A percentile compares a stretch with the other conserved stretches of the same genome.
Evolutionary conservation across 2,113 vertebrate species (phyloP).

Genomic region (Tyto alba): DNA sequence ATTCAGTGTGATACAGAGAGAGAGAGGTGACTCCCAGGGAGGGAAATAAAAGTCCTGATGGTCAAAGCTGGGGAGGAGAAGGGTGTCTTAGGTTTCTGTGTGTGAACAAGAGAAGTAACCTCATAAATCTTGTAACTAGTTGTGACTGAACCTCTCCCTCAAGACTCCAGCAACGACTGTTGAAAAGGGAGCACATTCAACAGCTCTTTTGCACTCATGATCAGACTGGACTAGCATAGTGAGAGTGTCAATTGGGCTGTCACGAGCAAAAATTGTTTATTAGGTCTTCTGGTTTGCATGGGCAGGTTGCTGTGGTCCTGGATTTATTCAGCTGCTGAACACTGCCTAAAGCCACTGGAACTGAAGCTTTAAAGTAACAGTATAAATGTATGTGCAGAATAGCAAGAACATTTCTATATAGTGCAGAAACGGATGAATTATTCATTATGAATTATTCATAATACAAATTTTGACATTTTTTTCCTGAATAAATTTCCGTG

Average conservation of each 20-base stretch:
- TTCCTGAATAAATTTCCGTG: slow-evolving; percentile 33
- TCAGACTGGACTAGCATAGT: background rate
- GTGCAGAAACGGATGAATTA: slow-evolving; percentile 38
- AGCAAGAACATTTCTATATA: slow-evolving; percentile 53
- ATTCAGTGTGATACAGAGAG: background rate
- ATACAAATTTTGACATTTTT: slow-evolving; percentile 26
- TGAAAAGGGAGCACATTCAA: background rate
- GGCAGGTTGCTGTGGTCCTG: background rate
- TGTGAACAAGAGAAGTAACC: background rate
- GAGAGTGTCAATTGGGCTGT: background rate
- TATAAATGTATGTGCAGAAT: slow-evolving; percentile 35
- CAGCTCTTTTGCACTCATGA: background rate
- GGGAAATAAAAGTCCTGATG: background rate
- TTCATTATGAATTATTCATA: slow-evolving; percentile 64
- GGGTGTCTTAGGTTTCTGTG: background rate
- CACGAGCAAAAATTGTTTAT: background rate
- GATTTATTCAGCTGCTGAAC: slow-evolving; percentile 43
- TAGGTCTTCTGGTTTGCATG: background rate
- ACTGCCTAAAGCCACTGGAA: slow-evolving; percentile 35
- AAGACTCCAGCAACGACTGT: accelerated
- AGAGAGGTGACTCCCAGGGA: background rate
- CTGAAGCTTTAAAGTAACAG: slow-evolving; percentile 15
- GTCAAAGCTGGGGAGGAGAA: background rate
- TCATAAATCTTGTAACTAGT: background rate
- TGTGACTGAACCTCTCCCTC: background rate